Conservation (phyloP, 2,888 invertebrate species). For the Thera obeliscata region DNA sequence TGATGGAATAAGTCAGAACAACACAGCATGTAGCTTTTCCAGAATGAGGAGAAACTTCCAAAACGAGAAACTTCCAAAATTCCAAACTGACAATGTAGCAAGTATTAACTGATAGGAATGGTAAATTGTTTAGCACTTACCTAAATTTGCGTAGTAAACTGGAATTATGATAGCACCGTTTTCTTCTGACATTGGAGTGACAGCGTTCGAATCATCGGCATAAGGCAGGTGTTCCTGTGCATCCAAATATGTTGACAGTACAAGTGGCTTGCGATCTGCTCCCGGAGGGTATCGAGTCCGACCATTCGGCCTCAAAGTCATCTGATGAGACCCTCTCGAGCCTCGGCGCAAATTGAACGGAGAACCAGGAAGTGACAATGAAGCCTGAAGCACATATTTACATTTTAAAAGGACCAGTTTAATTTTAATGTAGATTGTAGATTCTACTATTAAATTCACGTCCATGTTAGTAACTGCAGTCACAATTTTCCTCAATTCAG, state of each 20-base stretch:
- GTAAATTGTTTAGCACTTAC: conserved; percentile 63
- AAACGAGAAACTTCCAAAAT: neutral
- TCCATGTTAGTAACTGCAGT: conserved; percentile 33
- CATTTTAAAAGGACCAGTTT: conserved; percentile 46
- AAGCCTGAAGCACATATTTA: conserved; percentile 88
- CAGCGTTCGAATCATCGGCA: conserved; percentile 98
- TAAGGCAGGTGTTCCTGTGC: conserved; percentile 98
- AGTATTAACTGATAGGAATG: neutral
- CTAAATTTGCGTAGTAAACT: conserved; percentile 94
- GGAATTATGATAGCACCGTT: conserved; percentile 97
- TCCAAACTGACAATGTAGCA: neutral
- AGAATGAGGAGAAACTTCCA: too few relatives aligned
- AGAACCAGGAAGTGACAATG: conserved; percentile 98
- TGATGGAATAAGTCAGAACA: conserved; percentile 12
- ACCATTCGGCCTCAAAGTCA: conserved; percentile 92
- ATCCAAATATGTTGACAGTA: conserved; percentile 96
- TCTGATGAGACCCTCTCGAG: conserved; percentile 96
- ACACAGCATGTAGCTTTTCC: neutral
- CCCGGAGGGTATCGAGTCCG: conserved; percentile 92
- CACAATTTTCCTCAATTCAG: conserved; percentile 78
- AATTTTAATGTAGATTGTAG: conserved; percentile 24
- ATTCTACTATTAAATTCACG: conserved; percentile 26
- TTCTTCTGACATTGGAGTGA: conserved; percentile 99
- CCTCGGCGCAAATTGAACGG: conserved; percentile 97
- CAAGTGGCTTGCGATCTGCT: conserved; percentile 96